phyloP scores from a whole-genome alignment of 2,888 invertebrate genomes.

The Eupelmus urozonus region DNA sequence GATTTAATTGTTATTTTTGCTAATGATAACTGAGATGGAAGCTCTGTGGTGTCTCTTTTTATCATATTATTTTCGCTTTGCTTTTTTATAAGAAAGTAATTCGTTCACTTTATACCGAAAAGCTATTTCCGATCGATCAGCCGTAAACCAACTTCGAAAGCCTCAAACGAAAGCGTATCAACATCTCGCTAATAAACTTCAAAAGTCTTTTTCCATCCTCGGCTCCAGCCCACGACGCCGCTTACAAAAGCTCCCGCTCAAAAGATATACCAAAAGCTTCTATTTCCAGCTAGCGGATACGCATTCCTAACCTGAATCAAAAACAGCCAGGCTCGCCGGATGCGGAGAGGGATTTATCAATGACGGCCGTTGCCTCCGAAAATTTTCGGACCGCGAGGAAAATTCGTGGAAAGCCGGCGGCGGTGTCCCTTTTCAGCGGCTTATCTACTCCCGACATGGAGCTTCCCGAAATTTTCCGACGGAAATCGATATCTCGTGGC shows the following conservation, averaged over 20 bases:
- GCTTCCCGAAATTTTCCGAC: neutral
- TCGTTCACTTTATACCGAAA: no score
- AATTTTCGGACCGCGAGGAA: no score
- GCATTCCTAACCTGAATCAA: conserved; percentile 38
- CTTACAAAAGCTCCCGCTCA: neutral
- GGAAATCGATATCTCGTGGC: conserved; percentile 19
- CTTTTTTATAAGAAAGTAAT: neutral
- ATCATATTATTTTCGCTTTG: no score
- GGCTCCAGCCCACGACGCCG: no score
- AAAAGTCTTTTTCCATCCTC: neutral
- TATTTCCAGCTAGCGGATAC: conserved; percentile 35
- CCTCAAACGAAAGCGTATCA: neutral
- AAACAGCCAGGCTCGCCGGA: conserved; percentile 26
- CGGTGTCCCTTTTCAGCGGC: conserved; percentile 4
- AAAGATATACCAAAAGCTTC: neutral
- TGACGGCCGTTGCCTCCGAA: neutral
- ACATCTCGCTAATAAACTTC: neutral
- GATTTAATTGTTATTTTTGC: no score
- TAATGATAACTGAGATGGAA: no score
- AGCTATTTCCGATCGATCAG: neutral
- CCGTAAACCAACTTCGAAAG: neutral
- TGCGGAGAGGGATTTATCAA: conserved; percentile 14
- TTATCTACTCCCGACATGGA: neutral
- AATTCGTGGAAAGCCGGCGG: neutral
- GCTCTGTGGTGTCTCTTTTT: no score